A percentile compares a stretch with the other conserved stretches of the same genome.
Conservation (phyloP, 2,113 vertebrate species). For the Odocoileus virginianus region DNA sequence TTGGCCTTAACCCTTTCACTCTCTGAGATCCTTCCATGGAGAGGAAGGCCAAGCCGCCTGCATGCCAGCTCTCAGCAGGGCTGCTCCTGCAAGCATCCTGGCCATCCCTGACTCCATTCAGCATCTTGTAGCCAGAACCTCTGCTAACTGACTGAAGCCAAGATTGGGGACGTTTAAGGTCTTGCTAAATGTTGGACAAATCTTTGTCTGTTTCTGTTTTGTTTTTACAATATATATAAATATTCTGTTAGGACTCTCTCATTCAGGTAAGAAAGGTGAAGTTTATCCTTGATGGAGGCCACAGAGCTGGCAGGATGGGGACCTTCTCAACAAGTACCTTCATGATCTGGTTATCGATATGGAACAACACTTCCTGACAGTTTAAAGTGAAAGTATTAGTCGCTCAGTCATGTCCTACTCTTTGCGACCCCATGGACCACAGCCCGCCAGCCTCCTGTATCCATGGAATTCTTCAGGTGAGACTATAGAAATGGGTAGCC, state of each 20-base stretch:
- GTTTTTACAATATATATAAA: not conserved
- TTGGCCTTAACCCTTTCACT: not conserved
- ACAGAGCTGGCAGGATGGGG: not conserved
- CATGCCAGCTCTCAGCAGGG: not conserved
- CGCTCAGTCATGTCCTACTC: not conserved
- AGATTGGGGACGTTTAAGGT: not conserved
- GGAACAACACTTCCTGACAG: not conserved
- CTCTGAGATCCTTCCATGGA: accelerated
- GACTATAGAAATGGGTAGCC: not conserved
- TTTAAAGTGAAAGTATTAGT: not conserved
- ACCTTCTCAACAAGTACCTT: not conserved
- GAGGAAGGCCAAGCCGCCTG: not conserved
- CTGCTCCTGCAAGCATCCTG: not conserved
- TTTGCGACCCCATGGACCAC: not conserved
- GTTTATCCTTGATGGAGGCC: not conserved
- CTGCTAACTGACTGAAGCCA: not conserved
- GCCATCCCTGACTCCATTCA: not conserved
- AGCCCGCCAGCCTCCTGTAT: not conserved
- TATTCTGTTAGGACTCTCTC: not conserved
- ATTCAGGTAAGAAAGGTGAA: not conserved
- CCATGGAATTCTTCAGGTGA: not conserved
- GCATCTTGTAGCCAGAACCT: not conserved
- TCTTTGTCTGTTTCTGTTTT: not conserved
- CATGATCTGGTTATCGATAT: not conserved
- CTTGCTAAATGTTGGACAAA: not conserved